phyloP scores from a whole-genome alignment of 2,888 invertebrate genomes.

The Torymus tubicola region DNA sequence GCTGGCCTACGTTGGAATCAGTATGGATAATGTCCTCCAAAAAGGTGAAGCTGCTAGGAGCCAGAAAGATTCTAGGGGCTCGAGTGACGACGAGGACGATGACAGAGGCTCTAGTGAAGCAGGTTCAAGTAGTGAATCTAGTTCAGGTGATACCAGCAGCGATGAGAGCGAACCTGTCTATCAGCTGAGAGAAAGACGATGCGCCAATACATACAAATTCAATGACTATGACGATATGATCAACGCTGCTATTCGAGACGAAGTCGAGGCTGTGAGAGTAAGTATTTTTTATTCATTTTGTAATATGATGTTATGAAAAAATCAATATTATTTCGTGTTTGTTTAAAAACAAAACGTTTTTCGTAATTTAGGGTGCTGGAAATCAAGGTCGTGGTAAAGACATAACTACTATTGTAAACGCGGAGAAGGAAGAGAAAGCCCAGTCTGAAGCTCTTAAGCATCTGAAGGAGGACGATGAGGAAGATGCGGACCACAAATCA shows the following conservation, averaged over 20 bases:
- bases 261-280: conserved; percentile 81
- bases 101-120: conserved; percentile 62
- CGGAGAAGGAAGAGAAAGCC: conserved; percentile 83
- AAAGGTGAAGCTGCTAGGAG: conserved; percentile 66
- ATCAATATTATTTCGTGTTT: background rate
- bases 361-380: conserved; percentile 82
- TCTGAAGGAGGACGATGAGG: conserved; percentile 77
- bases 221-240: conserved; percentile 98
- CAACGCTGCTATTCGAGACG: conserved; percentile 91
- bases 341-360: background rate
- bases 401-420: conserved; percentile 90
- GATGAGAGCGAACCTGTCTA: conserved; percentile 88
- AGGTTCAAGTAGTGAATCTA: conserved; percentile 68
- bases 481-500: conserved; percentile 68
- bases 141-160: conserved; percentile 74
- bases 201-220: conserved; percentile 89
- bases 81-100: conserved; percentile 65
- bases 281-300: conserved; percentile 1
- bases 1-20: conserved; percentile 86
- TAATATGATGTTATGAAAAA: background rate
- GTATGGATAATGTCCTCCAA: conserved; percentile 84
- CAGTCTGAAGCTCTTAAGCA: conserved; percentile 67
- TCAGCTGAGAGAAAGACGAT: conserved; percentile 88
- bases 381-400: conserved; percentile 93
- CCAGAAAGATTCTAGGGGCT: conserved; percentile 65